These are phyloP conservation scores for Gymnoscelis rufifasciata DNA, from an alignment of 2,888 invertebrate species.

Conservation along the genomic window DNA sequence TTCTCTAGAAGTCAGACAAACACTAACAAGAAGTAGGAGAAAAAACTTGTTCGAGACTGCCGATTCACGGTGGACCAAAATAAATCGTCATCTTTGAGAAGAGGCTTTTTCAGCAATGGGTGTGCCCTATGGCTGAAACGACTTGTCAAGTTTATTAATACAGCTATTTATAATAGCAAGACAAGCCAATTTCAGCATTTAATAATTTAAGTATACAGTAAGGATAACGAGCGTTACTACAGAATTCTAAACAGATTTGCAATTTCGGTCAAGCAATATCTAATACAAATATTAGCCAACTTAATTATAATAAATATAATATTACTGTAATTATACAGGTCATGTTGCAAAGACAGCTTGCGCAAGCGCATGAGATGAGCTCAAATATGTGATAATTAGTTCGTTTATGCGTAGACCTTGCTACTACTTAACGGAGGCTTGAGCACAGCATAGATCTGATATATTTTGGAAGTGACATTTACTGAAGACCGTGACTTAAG, in stretches of 20 bases:
- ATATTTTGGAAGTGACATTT: constrained; percentile 14
- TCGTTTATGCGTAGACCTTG: constrained; percentile 54
- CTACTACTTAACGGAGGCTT: constrained; percentile 53
- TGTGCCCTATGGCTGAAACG: too few species aligned
- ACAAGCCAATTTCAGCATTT: too few species aligned
- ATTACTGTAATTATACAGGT: constrained; percentile 38
- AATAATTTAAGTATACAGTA: too few species aligned
- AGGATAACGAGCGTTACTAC: not conserved
- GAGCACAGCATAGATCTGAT: constrained; percentile 39
- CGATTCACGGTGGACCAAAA: too few species aligned
- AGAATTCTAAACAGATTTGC: not conserved
- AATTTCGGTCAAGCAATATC: not conserved
- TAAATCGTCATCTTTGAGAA: too few species aligned
- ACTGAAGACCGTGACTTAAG: too few species aligned
- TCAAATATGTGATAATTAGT: constrained; percentile 41
- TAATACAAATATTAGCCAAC: constrained; percentile 23
- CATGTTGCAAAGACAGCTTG: constrained; percentile 38
- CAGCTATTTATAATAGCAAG: too few species aligned
- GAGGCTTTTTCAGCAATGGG: too few species aligned
- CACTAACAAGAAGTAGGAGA: too few species aligned
- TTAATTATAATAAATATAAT: constrained; percentile 25
- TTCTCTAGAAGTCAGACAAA: too few species aligned
- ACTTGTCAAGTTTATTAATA: too few species aligned
- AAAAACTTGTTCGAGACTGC: too few species aligned
- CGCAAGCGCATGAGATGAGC: constrained; percentile 55